Percentiles rank a stretch among this genome's conserved stretches.
These are phyloP conservation scores for Pelobates fuscus DNA, from an alignment of 2,113 vertebrate species.

Conservation along the genomic window DNA sequence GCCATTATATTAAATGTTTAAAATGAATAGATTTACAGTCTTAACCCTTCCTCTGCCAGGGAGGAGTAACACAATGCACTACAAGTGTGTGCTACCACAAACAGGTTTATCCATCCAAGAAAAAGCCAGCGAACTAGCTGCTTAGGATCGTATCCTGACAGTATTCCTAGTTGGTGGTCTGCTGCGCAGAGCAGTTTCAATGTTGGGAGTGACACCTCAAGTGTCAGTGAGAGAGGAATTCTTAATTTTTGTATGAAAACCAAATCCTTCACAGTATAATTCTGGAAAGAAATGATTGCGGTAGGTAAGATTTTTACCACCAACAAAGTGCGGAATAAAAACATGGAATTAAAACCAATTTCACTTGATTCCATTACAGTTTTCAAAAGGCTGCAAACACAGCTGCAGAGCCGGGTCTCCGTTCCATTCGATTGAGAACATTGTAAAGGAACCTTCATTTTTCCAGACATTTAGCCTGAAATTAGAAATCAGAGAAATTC, in stretches of 20 bases:
- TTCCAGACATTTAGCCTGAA: too few relatives aligned
- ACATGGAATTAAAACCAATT: slow-evolving; percentile 42
- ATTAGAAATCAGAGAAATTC: neutral
- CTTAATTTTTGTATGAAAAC: slow-evolving; percentile 57
- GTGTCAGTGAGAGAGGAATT: slow-evolving; percentile 62
- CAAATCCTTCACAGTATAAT: slow-evolving; percentile 58
- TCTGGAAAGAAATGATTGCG: slow-evolving; percentile 56
- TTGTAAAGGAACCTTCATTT: neutral
- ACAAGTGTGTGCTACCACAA: slow-evolving; percentile 23
- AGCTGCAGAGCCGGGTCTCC: slow-evolving; percentile 32
- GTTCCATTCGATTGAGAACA: slow-evolving; percentile 30
- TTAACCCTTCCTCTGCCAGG: neutral
- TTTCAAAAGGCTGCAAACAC: slow-evolving; percentile 23
- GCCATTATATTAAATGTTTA: neutral
- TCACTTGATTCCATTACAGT: slow-evolving; percentile 45
- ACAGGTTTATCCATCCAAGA: slow-evolving; percentile 21
- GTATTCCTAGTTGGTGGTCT: slow-evolving; percentile 61
- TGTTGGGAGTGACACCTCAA: slow-evolving; percentile 60
- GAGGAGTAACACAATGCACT: neutral
- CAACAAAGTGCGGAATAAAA: slow-evolving; percentile 54
- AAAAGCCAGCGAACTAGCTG: slow-evolving; percentile 28
- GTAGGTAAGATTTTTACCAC: slow-evolving; percentile 56
- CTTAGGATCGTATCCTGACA: slow-evolving; percentile 44
- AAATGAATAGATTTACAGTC: neutral
- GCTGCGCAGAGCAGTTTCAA: slow-evolving; percentile 60